These are phyloP conservation scores for Drosophila ogumai DNA, from an alignment of 1,140 invertebrate species.

Conservation along the genomic window DNA sequence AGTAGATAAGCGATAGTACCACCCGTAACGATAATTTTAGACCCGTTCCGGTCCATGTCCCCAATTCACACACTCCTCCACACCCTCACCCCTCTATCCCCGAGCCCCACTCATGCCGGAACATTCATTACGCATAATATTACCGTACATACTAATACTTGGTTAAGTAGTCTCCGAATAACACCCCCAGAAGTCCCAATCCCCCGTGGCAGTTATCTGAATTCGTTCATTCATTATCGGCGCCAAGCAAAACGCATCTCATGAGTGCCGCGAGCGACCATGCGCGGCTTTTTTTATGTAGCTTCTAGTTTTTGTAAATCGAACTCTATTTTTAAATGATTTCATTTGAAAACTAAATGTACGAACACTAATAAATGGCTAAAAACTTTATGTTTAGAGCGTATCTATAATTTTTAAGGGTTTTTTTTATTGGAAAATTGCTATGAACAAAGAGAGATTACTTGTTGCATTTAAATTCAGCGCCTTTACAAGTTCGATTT, in stretches of 20 bases:
- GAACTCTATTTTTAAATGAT: constrained; percentile 62
- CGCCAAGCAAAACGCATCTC: constrained; percentile 59
- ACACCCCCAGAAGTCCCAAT: constrained; percentile 13
- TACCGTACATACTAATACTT: constrained; percentile 68
- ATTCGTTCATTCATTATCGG: constrained; percentile 45
- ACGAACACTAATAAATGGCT: constrained; percentile 79
- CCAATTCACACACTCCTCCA: constrained; percentile 16
- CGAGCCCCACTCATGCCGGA: constrained; percentile 45
- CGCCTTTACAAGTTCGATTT: not conserved
- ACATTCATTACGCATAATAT: constrained; percentile 66
- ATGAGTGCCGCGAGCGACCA: constrained; percentile 64
- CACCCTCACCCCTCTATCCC: not conserved
- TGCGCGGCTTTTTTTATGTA: constrained; percentile 72
- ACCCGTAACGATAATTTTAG: constrained; percentile 48
- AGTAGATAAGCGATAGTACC: constrained; percentile 84
- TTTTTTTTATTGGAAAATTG: not conserved
- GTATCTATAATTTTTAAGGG: constrained; percentile 1
- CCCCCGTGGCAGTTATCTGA: constrained; percentile 61
- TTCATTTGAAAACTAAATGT: constrained; percentile 71
- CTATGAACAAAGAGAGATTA: too few relatives aligned
- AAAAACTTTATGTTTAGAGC: constrained; percentile 57
- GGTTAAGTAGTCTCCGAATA: constrained; percentile 61
- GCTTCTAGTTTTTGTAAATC: constrained; percentile 72
- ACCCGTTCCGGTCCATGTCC: constrained; percentile 43
- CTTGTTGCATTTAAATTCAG: not conserved